phyloP scores from a whole-genome alignment of 2,888 invertebrate genomes.

The Belgica antarctica region DNA sequence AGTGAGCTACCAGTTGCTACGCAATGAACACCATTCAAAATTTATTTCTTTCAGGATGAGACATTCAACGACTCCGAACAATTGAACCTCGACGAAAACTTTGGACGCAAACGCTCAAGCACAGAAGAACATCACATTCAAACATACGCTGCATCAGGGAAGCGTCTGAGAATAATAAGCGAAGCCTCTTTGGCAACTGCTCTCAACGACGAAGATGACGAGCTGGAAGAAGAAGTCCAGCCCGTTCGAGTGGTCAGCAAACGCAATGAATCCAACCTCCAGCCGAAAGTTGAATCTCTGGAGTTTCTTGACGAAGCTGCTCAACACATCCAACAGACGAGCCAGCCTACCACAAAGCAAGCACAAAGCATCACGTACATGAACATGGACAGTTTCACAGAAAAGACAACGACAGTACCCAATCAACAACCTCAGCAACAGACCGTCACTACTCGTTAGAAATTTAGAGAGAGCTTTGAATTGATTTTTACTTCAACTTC shows the following conservation, averaged over 20 bases:
- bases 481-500: not conserved
- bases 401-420: conserved; percentile 11
- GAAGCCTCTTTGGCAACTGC: conserved; percentile 1
- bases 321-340: conserved; percentile 18
- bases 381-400: conserved; percentile 38
- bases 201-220: conserved; percentile 33
- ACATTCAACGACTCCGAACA: not conserved
- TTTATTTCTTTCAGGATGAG: not conserved
- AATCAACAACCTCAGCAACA: not conserved
- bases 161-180: conserved; percentile 22
- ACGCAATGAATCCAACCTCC: conserved; percentile 13
- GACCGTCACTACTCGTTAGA: not conserved
- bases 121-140: conserved; percentile 29
- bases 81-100: not conserved
- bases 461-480: too few species aligned
- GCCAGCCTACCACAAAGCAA: not conserved
- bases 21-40: too few species aligned
- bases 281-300: conserved; percentile 32
- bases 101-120: not conserved
- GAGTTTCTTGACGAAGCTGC: conserved; percentile 31
- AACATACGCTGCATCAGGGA: conserved; percentile 13
- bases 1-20: not conserved
- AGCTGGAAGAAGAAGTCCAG: conserved; percentile 18
- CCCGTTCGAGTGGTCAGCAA: not conserved
- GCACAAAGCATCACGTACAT: conserved; percentile 32